Evolutionary conservation across 1,140 invertebrate species (phyloP), one percentile per base, ranked within the genome.

Genomic region (Drosophila athabasca): DNA sequence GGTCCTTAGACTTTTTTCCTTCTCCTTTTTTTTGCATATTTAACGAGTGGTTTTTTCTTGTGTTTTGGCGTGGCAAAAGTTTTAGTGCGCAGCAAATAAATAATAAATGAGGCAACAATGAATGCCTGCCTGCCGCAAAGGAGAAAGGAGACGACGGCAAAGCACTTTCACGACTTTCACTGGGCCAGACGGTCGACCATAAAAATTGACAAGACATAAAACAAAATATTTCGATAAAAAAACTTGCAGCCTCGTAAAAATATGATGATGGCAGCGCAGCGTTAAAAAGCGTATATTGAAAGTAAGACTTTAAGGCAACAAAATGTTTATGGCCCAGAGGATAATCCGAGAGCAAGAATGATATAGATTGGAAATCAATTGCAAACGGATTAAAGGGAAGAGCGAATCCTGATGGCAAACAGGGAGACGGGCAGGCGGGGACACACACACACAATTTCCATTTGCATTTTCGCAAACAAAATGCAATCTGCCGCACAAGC

Each of bases 181-280:
- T 46, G 8, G 46, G 19, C 17, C 45, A 55, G 58, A 6, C 44
- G 62, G 41, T 50, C 59, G 35, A 24, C 51, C 66, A 44, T 69
- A 69, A 58, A 73, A 74, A 74, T 74, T 74, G 70, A 74, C 71
- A 74, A 74, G 70, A 75, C 52, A 74, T 74, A 74, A 74, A 74
- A 66, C 53, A 72, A 72, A 53, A 74, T 65, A 74, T 65, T 43
- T 71, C 49, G 31, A 43, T 62, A 22, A 49, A 31, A 53, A 48
- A 54, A 72, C 51, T 74, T 74, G n/a, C 52, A 58, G 48, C 49
- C 48, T 75, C 71, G 53, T 75, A 75, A 75, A 75, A 75, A 67
- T 58, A 57, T 75, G 35, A 39, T 39, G 35, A 75, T 73, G 61
- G 31, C 19, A 26, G 22, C 48, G 31, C 19, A 26, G 22, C 19